A percentile compares a stretch with the other conserved stretches of the same genome.
These are phyloP conservation scores for Pao palembangensis DNA, from an alignment of 2,113 vertebrate species.

Conservation along the genomic window DNA sequence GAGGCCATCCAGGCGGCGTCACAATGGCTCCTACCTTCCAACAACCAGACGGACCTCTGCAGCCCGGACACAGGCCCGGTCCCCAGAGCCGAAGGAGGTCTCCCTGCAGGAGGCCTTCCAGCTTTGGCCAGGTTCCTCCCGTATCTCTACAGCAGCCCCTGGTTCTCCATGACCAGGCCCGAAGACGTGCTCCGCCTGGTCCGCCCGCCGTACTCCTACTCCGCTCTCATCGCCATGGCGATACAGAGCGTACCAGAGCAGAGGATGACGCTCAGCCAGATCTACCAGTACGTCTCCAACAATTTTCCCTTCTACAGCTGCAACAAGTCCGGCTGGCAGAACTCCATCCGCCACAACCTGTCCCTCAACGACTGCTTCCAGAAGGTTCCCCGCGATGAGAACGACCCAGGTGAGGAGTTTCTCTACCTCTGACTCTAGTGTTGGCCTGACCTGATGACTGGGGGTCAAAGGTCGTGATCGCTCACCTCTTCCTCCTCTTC, in stretches of 20 bases:
- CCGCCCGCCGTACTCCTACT: conserved; percentile 93
- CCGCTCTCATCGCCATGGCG: conserved; percentile 95
- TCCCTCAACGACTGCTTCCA: conserved; percentile 90
- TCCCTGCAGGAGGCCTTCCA: background rate
- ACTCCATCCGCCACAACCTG: conserved; percentile 88
- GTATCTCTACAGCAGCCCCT: conserved; percentile 72
- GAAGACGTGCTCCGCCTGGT: conserved; percentile 87
- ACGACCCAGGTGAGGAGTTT: conserved; percentile 81
- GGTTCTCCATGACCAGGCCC: conserved; percentile 83
- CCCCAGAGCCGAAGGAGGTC: conserved; percentile 38
- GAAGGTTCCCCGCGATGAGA: conserved; percentile 86
- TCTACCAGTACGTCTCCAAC: conserved; percentile 91
- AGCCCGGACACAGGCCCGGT: conserved; percentile 54
- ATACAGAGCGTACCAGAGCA: conserved; percentile 85
- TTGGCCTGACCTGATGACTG: no score
- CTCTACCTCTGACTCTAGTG: background rate
- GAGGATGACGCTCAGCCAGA: conserved; percentile 91
- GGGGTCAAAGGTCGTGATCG: background rate
- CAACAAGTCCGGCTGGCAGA: conserved; percentile 92
- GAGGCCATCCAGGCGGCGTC: conserved; percentile 72
- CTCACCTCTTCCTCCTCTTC: conserved; percentile 4
- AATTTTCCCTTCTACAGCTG: conserved; percentile 94
- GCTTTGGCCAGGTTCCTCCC: conserved; percentile 67
- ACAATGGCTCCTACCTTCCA: conserved; percentile 65
- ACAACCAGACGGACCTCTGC: conserved; percentile 65